Evolutionary conservation across 2,797 vertebrate species (phyloP).

Genomic region (Euphonia xanthogaster): DNA sequence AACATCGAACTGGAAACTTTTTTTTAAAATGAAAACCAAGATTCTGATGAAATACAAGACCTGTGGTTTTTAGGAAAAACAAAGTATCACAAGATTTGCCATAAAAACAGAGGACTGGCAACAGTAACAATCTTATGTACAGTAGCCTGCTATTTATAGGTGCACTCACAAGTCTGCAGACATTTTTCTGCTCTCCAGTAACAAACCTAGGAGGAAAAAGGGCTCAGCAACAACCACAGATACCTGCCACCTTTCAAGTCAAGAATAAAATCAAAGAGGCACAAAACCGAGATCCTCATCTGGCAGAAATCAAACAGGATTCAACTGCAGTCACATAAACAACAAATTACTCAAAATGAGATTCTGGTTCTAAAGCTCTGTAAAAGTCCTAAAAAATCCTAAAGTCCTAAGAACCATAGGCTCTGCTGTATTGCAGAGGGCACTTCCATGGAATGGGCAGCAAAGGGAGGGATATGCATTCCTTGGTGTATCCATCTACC

Average conservation of each 20-base stretch:
- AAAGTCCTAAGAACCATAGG: neutral
- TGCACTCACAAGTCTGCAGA: constrained; percentile 3
- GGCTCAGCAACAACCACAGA: neutral
- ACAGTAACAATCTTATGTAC: neutral
- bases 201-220: neutral
- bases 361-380: neutral
- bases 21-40: neutral
- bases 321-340: neutral
- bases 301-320: neutral
- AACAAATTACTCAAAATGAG: neutral
- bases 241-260: neutral
- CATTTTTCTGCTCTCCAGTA: constrained; percentile 40
- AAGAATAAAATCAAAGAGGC: neutral
- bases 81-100: constrained; percentile 55
- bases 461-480: neutral
- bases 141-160: constrained; percentile 42
- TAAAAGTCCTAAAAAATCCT: neutral
- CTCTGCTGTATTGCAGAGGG: neutral
- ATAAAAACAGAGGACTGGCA: constrained; percentile 32
- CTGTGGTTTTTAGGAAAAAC: constrained; percentile 49
- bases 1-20: constrained; percentile 21
- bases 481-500: fast-evolving
- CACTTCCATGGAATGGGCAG: neutral
- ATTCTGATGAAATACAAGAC: constrained; percentile 56
- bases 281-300: neutral